Percentiles rank a stretch among this genome's conserved stretches.
phyloP scores from a whole-genome alignment of 1,140 invertebrate species.

The Yoshiicerus persimilis region DNA sequence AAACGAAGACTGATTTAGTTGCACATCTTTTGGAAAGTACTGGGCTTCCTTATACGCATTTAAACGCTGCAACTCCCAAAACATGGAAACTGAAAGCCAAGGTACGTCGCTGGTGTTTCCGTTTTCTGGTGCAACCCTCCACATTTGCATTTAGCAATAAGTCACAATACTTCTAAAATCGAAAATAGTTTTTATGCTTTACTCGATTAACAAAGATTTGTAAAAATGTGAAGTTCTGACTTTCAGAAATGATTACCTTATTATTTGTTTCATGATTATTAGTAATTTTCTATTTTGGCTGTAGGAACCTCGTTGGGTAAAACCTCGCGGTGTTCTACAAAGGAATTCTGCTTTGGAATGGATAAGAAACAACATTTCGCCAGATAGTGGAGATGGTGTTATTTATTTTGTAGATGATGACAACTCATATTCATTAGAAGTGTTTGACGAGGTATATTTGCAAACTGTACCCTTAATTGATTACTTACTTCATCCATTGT shows the following conservation, averaged over 20 bases:
- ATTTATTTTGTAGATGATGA: conserved; percentile 99
- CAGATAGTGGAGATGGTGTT: conserved; percentile 65
- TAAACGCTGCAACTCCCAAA: conserved; percentile 70
- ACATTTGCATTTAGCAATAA: too few species aligned
- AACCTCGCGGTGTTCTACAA: conserved; percentile 92
- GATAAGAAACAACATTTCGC: conserved; percentile 69
- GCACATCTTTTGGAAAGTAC: conserved; percentile 74
- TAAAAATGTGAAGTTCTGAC: too few species aligned
- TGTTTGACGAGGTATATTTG: conserved; percentile 80
- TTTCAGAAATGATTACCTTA: not conserved
- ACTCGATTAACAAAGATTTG: too few species aligned
- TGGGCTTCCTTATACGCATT: conserved; percentile 73
- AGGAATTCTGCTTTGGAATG: conserved; percentile 86
- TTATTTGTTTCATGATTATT: too few species aligned
- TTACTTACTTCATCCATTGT: not conserved
- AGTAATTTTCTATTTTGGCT: not conserved
- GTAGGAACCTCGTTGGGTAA: conserved; percentile 79
- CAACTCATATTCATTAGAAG: conserved; percentile 85
- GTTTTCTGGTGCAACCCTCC: too few species aligned
- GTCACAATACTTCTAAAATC: too few species aligned
- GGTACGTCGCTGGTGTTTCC: too few species aligned
- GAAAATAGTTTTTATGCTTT: too few species aligned
- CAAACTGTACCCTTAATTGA: not conserved
- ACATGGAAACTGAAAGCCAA: conserved; percentile 67
- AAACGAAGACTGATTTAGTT: conserved; percentile 74